Evolutionary conservation across 1,140 invertebrate species (phyloP).

Genomic region (Bombus turneri): DNA sequence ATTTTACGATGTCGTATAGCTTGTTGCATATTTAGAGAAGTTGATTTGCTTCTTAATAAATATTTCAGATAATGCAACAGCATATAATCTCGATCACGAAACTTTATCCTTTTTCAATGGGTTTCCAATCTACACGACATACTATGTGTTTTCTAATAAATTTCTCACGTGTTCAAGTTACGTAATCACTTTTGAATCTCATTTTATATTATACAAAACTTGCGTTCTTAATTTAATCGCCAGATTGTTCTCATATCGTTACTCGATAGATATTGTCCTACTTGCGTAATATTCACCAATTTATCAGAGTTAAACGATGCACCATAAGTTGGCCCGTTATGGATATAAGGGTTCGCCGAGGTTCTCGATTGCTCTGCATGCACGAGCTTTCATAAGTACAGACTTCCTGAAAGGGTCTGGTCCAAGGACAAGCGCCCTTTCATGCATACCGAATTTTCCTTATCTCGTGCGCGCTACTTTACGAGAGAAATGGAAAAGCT

Average conservation of each 20-base stretch:
- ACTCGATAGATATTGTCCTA: background rate
- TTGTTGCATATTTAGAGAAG: no score
- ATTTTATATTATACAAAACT: background rate
- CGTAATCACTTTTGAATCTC: no score
- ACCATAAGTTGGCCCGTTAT: slow-evolving; percentile 72
- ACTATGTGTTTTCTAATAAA: no score
- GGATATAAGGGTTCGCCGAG: slow-evolving; percentile 49
- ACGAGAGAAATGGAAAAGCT: background rate
- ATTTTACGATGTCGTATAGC: no score
- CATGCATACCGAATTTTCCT: slow-evolving; percentile 72
- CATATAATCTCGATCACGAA: no score
- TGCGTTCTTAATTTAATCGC: background rate
- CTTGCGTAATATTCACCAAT: background rate
- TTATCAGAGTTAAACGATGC: slow-evolving; percentile 31
- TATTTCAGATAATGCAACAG: no score
- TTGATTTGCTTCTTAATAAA: no score
- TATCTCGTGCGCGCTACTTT: slow-evolving; percentile 11
- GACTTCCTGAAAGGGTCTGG: slow-evolving; percentile 57
- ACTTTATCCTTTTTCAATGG: no score
- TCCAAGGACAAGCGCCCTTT: slow-evolving; percentile 66
- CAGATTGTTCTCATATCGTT: background rate
- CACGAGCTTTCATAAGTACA: slow-evolving; percentile 56
- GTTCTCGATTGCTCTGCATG: slow-evolving; percentile 58
- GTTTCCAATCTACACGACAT: no score
- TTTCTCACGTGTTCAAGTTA: no score